phyloP scores from a whole-genome alignment of 92 coral and sea anemone species.

The Virgularia gustaviana region DNA sequence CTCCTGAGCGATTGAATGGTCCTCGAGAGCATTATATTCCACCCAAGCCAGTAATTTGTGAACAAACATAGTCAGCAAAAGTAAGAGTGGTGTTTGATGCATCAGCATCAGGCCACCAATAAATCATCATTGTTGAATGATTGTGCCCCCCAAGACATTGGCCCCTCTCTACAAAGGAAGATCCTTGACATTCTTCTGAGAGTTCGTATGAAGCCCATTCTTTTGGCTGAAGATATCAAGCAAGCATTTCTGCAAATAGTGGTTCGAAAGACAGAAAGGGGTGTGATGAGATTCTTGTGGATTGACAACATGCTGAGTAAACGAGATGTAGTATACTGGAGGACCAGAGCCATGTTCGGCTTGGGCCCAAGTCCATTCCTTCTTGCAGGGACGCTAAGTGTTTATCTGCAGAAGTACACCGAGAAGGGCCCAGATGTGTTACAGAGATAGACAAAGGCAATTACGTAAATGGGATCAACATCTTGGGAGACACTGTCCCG shows the following conservation, averaged over 20 bases:
- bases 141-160: neutral
- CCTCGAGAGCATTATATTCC: too few relatives aligned
- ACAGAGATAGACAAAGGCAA: neutral
- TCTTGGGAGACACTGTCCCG: slow-evolving; percentile 27
- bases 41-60: slow-evolving; percentile 40
- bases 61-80: slow-evolving; percentile 34
- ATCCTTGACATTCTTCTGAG: neutral
- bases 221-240: neutral
- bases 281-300: slow-evolving; percentile 10
- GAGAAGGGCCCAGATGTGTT: neutral
- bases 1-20: too few relatives aligned
- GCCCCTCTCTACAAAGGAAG: slow-evolving; percentile 8
- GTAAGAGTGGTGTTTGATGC: slow-evolving; percentile 29
- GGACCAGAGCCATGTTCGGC: slow-evolving; percentile 10
- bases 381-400: slow-evolving; percentile 11
- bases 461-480: neutral
- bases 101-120: neutral
- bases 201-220: neutral
- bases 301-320: neutral
- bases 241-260: neutral
- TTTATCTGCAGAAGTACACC: slow-evolving; percentile 6
- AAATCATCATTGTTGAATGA: neutral
- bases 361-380: slow-evolving; percentile 3
- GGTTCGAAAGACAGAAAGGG: neutral
- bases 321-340: neutral